These are phyloP conservation scores for Limnothrissa miodon DNA, from an alignment of 2,113 vertebrate genomes.

Conservation along the genomic window DNA sequence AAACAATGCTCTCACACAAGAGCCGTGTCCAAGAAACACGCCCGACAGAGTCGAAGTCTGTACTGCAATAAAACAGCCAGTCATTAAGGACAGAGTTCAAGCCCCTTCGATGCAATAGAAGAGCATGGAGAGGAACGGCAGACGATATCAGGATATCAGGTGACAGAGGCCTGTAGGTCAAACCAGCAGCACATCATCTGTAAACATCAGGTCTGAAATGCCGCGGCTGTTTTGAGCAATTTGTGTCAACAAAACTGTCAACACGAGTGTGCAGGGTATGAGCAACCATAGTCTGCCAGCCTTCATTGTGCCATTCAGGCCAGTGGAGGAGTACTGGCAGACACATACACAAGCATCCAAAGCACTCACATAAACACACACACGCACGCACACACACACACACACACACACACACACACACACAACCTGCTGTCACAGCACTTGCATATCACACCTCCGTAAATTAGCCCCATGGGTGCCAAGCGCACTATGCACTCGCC, in stretches of 20 bases:
- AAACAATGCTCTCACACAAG: neutral
- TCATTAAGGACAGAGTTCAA: neutral
- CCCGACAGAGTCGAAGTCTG: neutral
- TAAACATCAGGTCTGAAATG: neutral
- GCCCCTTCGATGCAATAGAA: no score
- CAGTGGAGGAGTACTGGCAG: neutral
- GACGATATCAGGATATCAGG: neutral
- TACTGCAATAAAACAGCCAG: neutral
- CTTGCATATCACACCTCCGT: slow-evolving; percentile 56
- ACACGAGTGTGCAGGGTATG: neutral
- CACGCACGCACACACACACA: neutral
- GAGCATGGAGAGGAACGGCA: no score
- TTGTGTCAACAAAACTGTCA: neutral
- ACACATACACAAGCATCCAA: neutral
- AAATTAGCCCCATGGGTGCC: slow-evolving; percentile 56
- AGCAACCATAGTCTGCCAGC: neutral
- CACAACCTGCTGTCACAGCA: slow-evolving; percentile 24
- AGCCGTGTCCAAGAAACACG: neutral
- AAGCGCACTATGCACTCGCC: neutral
- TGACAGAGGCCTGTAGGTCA: neutral
- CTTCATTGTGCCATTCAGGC: neutral
- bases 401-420: neutral
- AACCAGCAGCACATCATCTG: neutral
- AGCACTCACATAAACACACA: slow-evolving; percentile 12
- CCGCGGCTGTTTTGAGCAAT: neutral